These are phyloP conservation scores for Teinopalpus imperialis DNA, from an alignment of 2,888 invertebrate species.

Conservation along the genomic window DNA sequence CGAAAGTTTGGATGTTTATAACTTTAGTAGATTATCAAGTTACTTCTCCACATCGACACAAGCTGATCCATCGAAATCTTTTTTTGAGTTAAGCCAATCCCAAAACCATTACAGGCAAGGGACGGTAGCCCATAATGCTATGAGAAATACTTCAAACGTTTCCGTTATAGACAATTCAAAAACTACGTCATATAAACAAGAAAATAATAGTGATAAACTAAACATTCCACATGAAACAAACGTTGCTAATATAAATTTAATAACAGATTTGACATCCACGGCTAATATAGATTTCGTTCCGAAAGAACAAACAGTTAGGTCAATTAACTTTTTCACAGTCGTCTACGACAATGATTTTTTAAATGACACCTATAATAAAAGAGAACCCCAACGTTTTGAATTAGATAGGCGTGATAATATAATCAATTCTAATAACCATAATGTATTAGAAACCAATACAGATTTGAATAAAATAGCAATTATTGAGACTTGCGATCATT, in stretches of 20 bases:
- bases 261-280: slow-evolving; percentile 59
- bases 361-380: slow-evolving; percentile 11
- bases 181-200: slow-evolving; percentile 9
- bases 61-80: slow-evolving; percentile 67
- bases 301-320: slow-evolving; percentile 49
- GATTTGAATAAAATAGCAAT: slow-evolving; percentile 31
- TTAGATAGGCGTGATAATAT: slow-evolving; percentile 20
- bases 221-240: slow-evolving; percentile 43
- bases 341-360: slow-evolving; percentile 45
- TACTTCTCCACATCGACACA: slow-evolving; percentile 62
- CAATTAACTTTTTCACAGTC: slow-evolving; percentile 63
- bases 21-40: slow-evolving; percentile 64
- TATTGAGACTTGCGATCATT: slow-evolving; percentile 50
- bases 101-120: slow-evolving; percentile 69
- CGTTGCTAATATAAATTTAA: slow-evolving; percentile 45
- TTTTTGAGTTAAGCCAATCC: slow-evolving; percentile 76
- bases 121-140: not conserved
- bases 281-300: slow-evolving; percentile 42
- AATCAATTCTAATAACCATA: slow-evolving; percentile 10
- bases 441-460: slow-evolving; percentile 28
- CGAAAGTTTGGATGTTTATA: slow-evolving; percentile 36
- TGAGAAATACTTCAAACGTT: not conserved
- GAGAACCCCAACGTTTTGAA: not conserved
- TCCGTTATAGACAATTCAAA: slow-evolving; percentile 26
- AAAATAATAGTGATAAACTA: slow-evolving; percentile 26